Evolutionary conservation across 2,888 invertebrate species (phyloP).

Genomic region (Craniophora ligustri): DNA sequence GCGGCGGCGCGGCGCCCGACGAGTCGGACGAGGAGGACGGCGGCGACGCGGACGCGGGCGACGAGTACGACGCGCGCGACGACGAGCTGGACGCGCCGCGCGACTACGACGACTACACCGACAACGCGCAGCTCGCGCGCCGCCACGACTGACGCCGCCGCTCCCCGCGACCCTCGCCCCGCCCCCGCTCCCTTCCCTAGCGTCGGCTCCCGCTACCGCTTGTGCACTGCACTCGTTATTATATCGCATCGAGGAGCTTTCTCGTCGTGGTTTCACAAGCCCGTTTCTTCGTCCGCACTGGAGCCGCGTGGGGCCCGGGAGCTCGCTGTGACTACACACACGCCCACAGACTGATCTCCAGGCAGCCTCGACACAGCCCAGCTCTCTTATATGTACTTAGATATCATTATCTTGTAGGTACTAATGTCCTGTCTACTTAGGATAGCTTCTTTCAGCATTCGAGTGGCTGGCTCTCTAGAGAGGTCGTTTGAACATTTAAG

Average conservation of each 20-base stretch:
- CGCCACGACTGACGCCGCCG: conserved; percentile 71
- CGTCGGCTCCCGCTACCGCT: not conserved
- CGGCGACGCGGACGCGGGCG: conserved; percentile 56
- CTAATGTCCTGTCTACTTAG: too few species aligned
- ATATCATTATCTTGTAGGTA: too few species aligned
- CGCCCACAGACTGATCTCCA: too few species aligned
- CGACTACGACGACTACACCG: conserved; percentile 84
- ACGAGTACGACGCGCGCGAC: conserved; percentile 73
- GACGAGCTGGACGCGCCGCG: conserved; percentile 74
- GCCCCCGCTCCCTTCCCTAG: not conserved
- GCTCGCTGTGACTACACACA: too few species aligned
- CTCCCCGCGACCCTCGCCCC: conserved; percentile 1
- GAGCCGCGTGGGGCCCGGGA: too few species aligned
- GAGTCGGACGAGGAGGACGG: conserved; percentile 55
- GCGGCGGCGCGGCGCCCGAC: conserved; percentile 45
- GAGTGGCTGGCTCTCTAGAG: too few species aligned
- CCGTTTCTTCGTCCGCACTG: too few species aligned
- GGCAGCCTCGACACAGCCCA: too few species aligned
- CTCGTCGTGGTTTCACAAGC: too few species aligned
- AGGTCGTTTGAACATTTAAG: too few species aligned
- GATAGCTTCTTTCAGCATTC: too few species aligned
- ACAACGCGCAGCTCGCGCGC: conserved; percentile 77
- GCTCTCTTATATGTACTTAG: too few species aligned
- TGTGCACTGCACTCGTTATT: not conserved
- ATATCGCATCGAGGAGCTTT: not conserved